phyloP scores from a whole-genome alignment of 2,888 invertebrate genomes.

The Agrochola litura region DNA sequence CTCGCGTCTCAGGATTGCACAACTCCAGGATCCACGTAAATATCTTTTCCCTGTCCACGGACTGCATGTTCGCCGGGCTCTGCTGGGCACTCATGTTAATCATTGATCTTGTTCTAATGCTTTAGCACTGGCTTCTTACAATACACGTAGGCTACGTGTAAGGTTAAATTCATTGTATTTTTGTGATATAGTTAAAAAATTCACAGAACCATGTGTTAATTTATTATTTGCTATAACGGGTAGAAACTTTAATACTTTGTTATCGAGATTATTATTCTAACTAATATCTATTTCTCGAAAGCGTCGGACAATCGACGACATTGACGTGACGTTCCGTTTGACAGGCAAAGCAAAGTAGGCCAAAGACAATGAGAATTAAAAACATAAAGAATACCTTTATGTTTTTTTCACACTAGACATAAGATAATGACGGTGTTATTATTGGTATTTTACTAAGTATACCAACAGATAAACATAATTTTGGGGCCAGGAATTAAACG shows the following conservation, averaged over 20 bases:
- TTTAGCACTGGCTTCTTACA: conserved; percentile 68
- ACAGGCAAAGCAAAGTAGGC: conserved; percentile 18
- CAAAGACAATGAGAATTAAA: conserved; percentile 17
- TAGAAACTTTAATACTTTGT: conserved; percentile 47
- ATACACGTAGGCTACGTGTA: conserved; percentile 68
- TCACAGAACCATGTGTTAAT: conserved; percentile 56
- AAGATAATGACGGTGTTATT: too few relatives aligned
- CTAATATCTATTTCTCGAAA: conserved; percentile 54
- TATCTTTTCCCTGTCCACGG: conserved; percentile 96
- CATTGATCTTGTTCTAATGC: conserved; percentile 73
- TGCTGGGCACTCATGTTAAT: conserved; percentile 94
- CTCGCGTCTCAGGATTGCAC: conserved; percentile 97
- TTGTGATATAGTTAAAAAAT: conserved; percentile 36
- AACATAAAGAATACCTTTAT: conserved; percentile 1
- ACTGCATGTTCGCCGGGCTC: conserved; percentile 93
- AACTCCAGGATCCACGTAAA: conserved; percentile 98
- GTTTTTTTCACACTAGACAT: background rate
- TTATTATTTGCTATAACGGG: conserved; percentile 38
- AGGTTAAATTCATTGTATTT: conserved; percentile 67
- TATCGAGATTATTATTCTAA: conserved; percentile 42
- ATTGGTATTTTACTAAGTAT: too few relatives aligned
- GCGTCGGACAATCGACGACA: conserved; percentile 62
- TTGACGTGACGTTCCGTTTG: conserved; percentile 54
- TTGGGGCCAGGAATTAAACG: too few relatives aligned
- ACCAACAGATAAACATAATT: too few relatives aligned